Evolutionary conservation across 2,797 vertebrate genomes (phyloP).

Genomic region (Malurus leucopterus): DNA sequence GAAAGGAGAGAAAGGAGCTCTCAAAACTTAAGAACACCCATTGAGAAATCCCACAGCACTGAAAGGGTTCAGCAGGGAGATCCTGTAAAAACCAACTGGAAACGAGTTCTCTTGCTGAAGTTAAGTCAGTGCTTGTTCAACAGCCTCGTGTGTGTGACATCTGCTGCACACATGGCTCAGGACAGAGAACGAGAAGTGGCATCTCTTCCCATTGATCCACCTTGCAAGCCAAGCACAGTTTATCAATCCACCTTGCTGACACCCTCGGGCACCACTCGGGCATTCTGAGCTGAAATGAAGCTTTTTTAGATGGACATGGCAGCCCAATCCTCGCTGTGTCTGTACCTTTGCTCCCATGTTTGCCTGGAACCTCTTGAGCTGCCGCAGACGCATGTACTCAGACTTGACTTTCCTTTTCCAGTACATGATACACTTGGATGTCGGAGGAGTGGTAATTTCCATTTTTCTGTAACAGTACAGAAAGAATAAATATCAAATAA

Average conservation of each 20-base stretch:
- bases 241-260: not conserved
- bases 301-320: accelerated
- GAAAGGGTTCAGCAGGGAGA: not conserved
- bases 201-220: not conserved
- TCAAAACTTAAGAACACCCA: not conserved
- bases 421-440: conserved; percentile 80
- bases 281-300: not conserved
- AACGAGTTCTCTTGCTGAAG: not conserved
- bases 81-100: accelerated
- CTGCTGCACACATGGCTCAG: accelerated
- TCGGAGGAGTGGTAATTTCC: conserved; percentile 68
- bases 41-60: not conserved
- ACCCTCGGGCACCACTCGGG: not conserved
- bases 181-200: accelerated
- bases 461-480: conserved; percentile 58
- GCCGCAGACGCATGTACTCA: conserved; percentile 94
- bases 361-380: conserved; percentile 91
- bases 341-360: conserved; percentile 90
- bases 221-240: not conserved
- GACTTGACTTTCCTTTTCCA: conserved; percentile 96
- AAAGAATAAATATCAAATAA: not conserved
- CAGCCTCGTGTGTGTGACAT: accelerated
- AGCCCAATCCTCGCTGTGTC: not conserved
- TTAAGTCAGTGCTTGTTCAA: not conserved
- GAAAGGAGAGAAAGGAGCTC: conserved; percentile 1